Percentiles rank a stretch among this genome's conserved stretches.
phyloP scores from a whole-genome alignment of 64 coral and sea anemone genomes.

The Porites australiensis region DNA sequence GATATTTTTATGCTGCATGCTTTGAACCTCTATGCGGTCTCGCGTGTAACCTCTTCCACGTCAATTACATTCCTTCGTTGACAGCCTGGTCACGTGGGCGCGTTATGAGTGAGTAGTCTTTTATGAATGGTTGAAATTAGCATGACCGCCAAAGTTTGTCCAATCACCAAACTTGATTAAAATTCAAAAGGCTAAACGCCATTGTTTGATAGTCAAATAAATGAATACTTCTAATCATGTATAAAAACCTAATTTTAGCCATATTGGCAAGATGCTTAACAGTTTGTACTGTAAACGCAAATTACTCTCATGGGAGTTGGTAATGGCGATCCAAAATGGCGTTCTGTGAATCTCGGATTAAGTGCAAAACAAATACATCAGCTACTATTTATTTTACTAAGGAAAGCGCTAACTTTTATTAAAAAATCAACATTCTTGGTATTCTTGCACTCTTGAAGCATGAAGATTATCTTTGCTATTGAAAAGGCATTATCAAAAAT shows the following conservation, averaged over 20 bases:
- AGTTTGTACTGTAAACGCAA: neutral
- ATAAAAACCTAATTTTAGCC: neutral
- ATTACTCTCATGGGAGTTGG: neutral
- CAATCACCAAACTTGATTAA: constrained; percentile 16
- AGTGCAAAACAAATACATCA: constrained; percentile 14
- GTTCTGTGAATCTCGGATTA: neutral
- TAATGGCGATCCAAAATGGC: neutral
- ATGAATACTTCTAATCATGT: neutral
- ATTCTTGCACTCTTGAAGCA: no score
- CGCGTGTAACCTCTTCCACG: neutral
- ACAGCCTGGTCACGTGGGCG: constrained; percentile 27
- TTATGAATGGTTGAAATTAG: constrained; percentile 52
- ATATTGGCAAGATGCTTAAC: neutral
- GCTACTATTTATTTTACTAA: neutral
- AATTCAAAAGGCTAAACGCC: neutral
- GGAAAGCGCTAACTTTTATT: neutral
- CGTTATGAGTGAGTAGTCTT: neutral
- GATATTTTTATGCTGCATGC: neutral
- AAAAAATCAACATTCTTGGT: no score
- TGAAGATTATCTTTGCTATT: no score
- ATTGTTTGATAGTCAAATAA: neutral
- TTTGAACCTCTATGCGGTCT: neutral
- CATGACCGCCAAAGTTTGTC: constrained; percentile 22
- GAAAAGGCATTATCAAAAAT: no score
- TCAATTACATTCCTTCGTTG: constrained; percentile 47